Evolutionary conservation across 1,140 invertebrate genomes (phyloP).

Genomic region (Diploscapter pachys): DNA sequence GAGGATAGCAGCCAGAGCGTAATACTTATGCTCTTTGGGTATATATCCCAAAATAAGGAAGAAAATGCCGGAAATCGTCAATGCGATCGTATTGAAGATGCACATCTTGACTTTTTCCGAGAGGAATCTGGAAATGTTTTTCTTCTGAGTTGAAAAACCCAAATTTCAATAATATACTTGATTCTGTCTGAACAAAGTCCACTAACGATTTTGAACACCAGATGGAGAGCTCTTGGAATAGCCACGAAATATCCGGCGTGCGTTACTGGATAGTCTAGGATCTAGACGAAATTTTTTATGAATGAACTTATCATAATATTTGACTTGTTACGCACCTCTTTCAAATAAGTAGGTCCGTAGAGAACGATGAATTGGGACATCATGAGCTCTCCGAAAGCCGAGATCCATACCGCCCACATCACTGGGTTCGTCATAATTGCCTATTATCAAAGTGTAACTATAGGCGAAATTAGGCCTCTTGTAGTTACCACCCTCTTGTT

Average conservation of each 20-base stretch:
- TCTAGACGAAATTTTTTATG: conserved; percentile 14
- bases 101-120: conserved; percentile 36
- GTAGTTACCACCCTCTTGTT: too few relatives aligned
- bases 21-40: conserved; percentile 22
- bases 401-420: conserved; percentile 36
- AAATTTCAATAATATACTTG: conserved; percentile 12
- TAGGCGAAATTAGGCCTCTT: background rate
- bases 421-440: conserved; percentile 38
- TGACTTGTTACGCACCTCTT: conserved; percentile 11
- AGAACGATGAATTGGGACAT: conserved; percentile 41
- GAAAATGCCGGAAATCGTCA: conserved; percentile 37
- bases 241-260: conserved; percentile 39
- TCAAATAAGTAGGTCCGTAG: conserved; percentile 38
- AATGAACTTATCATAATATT: background rate
- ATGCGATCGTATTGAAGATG: conserved; percentile 38
- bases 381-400: conserved; percentile 38
- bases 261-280: conserved; percentile 33
- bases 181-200: conserved; percentile 34
- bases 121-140: conserved; percentile 30
- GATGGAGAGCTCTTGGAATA: conserved; percentile 33
- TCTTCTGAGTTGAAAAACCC: background rate
- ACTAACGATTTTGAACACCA: conserved; percentile 33
- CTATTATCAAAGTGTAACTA: background rate
- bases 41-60: conserved; percentile 38
- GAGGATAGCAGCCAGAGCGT: conserved; percentile 19